Evolutionary conservation across 2,797 vertebrate species (phyloP), one percentile per base, ranked within the genome.

Genomic region (Oreonectes daqikongensis): DNA sequence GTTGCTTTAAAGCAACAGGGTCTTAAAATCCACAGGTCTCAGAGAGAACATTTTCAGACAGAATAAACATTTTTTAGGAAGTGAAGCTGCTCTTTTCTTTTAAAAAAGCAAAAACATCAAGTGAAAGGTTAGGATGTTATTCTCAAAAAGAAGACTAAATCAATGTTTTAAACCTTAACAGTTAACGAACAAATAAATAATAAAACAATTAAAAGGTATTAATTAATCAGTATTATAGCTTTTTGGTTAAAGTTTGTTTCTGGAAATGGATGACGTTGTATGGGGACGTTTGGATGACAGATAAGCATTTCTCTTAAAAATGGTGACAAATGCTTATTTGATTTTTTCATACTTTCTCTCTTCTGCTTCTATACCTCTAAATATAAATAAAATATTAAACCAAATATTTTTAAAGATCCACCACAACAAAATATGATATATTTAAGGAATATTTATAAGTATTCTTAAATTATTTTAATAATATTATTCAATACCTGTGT

Each of bases 1-100:
- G n/a, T n/a, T n/a, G 28, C 69, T 64, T 57, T 57, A 20, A 74
- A 52, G 44, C n/a, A 40, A n/a, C 38, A 24, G 26, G 7, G 17
- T 11, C 30, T 71, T 55, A 30, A 26, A 2, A 18, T 24, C 42
- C 24, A 10, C 3, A 18, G 53, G 18, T 63, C 30, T 30, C 24
- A 14, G 15, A 48, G n/a, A 57, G 4, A 24, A 40, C 5, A 46
- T 46, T 4, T 46, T 28, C 55, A 22, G 9, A 50, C 59, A 38
- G 52, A 52, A 50, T 30, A 35, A 50, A 61, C 8, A 48, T 61
- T 72, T 72, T 2, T 2, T 17, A 5, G 30, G 8, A 60, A 8
- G 18, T 52, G 42, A 46, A 57, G 26, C 55, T 61, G 42, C 5
- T 22, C 12, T 52, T 38, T 4, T 7, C 2, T 26, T 32, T 10